Percentiles rank a stretch among this genome's conserved stretches.
phyloP scores from a whole-genome alignment of 2,888 invertebrate genomes.

The Coecobrya sp. region DNA sequence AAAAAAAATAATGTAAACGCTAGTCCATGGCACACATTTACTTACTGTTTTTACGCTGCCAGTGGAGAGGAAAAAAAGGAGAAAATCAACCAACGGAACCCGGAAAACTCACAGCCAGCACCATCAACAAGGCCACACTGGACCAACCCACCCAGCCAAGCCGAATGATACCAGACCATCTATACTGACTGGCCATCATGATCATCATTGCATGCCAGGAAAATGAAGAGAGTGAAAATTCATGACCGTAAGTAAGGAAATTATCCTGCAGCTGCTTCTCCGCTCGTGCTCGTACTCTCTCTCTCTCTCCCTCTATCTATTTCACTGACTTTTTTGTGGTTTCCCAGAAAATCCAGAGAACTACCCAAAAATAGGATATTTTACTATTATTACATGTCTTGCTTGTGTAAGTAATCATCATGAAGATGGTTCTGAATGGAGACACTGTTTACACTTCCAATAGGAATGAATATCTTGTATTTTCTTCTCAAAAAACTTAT shows the following conservation, averaged over 20 bases:
- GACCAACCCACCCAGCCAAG: not conserved
- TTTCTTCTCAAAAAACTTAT: no score
- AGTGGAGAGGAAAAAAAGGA: not conserved
- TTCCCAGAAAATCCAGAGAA: not conserved
- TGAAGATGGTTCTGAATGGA: no score
- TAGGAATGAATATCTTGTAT: no score
- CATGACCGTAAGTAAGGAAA: conserved; percentile 46
- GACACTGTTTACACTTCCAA: no score
- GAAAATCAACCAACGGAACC: not conserved
- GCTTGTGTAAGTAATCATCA: no score
- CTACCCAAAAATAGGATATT: no score
- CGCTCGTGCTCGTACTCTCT: not conserved
- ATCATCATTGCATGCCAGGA: not conserved
- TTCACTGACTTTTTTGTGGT: not conserved
- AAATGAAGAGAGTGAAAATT: not conserved
- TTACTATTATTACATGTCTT: no score
- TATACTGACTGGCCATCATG: not conserved
- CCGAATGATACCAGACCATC: not conserved
- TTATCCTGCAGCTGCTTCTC: not conserved
- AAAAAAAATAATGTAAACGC: no score
- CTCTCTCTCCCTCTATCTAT: not conserved
- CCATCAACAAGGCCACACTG: not conserved
- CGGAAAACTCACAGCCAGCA: not conserved
- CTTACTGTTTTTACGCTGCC: no score
- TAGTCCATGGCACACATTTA: no score